Evolutionary conservation across 2,113 vertebrate genomes (phyloP).

Genomic region (Rhodinocichla rosea): DNA sequence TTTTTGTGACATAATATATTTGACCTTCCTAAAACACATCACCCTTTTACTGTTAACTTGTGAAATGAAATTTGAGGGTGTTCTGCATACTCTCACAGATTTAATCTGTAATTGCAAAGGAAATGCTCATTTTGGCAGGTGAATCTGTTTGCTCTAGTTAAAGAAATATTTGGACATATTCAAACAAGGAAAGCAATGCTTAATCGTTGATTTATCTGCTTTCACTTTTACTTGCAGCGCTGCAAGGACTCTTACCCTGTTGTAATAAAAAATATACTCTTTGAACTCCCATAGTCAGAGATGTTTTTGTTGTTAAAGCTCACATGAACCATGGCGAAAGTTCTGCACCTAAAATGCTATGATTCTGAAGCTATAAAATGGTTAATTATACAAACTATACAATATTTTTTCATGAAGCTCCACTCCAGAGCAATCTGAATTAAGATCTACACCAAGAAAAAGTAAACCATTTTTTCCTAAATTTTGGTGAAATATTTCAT

Average conservation of each 20-base stretch:
- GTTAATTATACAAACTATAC: not conserved
- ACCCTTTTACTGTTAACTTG: not conserved
- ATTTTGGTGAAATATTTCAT: not conserved
- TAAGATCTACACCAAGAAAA: not conserved
- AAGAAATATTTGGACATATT: not conserved
- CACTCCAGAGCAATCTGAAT: not conserved
- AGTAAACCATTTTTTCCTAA: not conserved
- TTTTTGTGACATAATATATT: not conserved
- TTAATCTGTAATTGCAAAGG: not conserved
- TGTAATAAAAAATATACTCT: not conserved
- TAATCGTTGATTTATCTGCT: not conserved
- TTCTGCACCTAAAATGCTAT: not conserved
- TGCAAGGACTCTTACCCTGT: not conserved
- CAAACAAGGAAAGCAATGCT: not conserved
- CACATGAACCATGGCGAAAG: rapidly evolving
- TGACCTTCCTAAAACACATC: not conserved
- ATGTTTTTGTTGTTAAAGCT: not conserved
- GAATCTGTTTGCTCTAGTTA: not conserved
- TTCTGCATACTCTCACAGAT: not conserved
- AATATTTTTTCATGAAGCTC: not conserved
- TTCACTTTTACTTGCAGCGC: not conserved
- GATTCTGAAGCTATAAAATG: not conserved
- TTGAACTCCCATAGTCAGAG: not conserved
- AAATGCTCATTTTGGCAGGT: not conserved
- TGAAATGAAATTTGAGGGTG: not conserved